Conservation (phyloP, 2,797 vertebrate species). For the Rhincodon typus region DNA sequence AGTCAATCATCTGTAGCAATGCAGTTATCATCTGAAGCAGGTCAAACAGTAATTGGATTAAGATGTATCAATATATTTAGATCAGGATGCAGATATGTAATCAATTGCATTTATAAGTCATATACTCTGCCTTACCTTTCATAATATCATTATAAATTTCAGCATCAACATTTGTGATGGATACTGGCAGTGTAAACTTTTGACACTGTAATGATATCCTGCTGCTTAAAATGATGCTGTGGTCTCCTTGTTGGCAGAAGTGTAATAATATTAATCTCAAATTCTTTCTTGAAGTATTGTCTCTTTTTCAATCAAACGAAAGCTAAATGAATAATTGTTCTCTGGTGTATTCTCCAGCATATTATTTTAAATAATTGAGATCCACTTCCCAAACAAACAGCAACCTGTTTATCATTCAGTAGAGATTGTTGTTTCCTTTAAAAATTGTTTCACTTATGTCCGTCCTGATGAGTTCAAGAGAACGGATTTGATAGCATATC, state of each 20-base stretch:
- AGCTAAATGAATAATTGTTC: too few species aligned
- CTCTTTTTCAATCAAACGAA: too few species aligned
- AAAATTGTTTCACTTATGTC: too few species aligned
- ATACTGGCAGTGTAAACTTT: background rate
- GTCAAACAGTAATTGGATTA: background rate
- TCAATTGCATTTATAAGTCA: background rate
- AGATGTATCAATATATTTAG: background rate
- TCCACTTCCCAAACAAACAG: too few species aligned
- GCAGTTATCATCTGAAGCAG: background rate
- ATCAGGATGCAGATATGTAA: background rate
- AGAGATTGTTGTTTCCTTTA: too few species aligned
- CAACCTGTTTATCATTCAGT: too few species aligned
- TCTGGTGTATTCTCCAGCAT: too few species aligned
- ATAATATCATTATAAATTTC: background rate
- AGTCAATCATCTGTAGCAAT: background rate
- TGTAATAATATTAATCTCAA: too few species aligned
- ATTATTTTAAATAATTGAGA: too few species aligned
- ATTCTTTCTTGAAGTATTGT: too few species aligned
- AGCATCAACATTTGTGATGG: background rate
- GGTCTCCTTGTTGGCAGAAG: background rate
- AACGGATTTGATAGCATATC: too few species aligned
- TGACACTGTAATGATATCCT: background rate
- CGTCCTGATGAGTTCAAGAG: too few species aligned
- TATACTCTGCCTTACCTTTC: background rate
- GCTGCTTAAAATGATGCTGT: background rate